Evolutionary conservation across 2,797 vertebrate genomes (phyloP).

Genomic region (Tenualosa ilisha): DNA sequence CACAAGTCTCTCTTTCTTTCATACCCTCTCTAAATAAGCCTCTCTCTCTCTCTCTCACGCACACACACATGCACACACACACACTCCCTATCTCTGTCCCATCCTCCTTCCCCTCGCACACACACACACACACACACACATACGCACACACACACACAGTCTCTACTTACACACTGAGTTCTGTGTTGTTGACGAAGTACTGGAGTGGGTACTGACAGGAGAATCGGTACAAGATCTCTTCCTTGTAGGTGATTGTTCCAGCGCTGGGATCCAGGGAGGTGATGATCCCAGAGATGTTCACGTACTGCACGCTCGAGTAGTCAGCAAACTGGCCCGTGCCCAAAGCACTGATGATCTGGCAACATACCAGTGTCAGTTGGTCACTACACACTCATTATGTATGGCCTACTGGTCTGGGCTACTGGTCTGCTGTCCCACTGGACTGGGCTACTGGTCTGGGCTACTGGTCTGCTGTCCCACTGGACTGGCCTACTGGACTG

Average conservation of each 20-base stretch:
- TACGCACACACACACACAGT: neutral
- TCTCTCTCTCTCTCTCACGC: neutral
- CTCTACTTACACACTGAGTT: conserved; percentile 75
- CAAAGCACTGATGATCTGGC: neutral
- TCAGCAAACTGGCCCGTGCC: neutral
- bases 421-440: no score
- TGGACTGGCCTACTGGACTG: no score
- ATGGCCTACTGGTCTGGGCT: no score
- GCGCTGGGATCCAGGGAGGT: conserved; percentile 60
- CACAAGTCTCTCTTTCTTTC: neutral
- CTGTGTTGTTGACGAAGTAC: conserved; percentile 75
- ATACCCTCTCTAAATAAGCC: neutral
- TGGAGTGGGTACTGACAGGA: conserved; percentile 76
- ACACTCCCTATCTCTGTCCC: neutral
- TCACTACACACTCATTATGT: no score
- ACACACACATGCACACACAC: neutral
- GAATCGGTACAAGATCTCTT: conserved; percentile 70
- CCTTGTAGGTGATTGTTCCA: conserved; percentile 64
- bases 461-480: no score
- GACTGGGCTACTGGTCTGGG: no score
- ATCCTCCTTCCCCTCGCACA: neutral
- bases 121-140: conserved; percentile 11
- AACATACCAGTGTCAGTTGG: no score
- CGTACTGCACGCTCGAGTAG: neutral
- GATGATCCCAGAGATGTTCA: conserved; percentile 67